Evolutionary conservation across 2,113 vertebrate species (phyloP).

Genomic region (Scopus umbretta): DNA sequence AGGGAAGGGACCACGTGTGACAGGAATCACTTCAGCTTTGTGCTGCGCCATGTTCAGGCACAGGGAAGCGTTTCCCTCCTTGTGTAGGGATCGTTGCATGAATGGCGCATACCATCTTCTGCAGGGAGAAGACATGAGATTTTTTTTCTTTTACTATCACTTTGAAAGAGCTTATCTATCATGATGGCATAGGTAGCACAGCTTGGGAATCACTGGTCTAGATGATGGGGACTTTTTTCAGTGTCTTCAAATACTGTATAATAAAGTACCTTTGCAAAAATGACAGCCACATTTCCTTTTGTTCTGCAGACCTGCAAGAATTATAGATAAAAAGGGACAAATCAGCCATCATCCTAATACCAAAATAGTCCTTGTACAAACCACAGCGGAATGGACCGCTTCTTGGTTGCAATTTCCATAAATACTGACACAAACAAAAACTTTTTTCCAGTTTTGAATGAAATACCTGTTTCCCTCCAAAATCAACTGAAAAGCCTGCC

Average conservation of each 20-base stretch:
- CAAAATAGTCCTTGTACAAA: background rate
- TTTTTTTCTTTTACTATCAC: background rate
- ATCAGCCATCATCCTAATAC: background rate
- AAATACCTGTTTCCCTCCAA: background rate
- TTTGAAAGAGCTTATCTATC: background rate
- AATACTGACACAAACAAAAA: background rate
- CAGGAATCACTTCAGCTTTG: background rate
- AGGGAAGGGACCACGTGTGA: background rate
- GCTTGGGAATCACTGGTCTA: background rate
- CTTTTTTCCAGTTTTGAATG: background rate
- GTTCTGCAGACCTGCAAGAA: slow-evolving; percentile 82
- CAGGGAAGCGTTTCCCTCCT: background rate
- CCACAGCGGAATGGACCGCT: background rate
- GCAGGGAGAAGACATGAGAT: background rate
- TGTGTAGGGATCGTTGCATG: background rate
- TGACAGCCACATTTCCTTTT: slow-evolving; percentile 89
- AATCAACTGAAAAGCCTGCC: background rate
- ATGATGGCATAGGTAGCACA: background rate
- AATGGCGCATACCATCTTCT: background rate
- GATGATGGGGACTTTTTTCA: background rate
- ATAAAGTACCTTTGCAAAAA: slow-evolving; percentile 86
- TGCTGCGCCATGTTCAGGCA: background rate
- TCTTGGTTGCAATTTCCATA: background rate
- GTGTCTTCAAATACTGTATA: background rate
- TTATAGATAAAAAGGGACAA: slow-evolving; percentile 20